Evolutionary conservation across 2,888 invertebrate genomes (phyloP).

Genomic region (Clepsis dumicolana): DNA sequence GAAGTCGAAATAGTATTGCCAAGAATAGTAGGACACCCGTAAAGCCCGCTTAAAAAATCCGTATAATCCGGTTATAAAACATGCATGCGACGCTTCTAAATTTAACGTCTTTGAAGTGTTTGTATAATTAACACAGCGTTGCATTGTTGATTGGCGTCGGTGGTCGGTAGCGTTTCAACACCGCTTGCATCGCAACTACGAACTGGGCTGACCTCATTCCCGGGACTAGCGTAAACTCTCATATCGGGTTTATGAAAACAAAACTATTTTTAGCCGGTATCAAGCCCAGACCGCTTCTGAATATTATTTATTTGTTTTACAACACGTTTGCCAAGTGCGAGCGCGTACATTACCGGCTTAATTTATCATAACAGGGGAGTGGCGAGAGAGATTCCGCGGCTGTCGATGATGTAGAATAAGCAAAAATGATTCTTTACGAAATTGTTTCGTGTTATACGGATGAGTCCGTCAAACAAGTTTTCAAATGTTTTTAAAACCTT

Average conservation of each 20-base stretch:
- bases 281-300: constrained; percentile 70
- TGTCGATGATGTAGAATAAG: constrained; percentile 50
- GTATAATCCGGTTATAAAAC: constrained; percentile 33
- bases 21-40: constrained; percentile 37
- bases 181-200: constrained; percentile 66
- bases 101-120: constrained; percentile 49
- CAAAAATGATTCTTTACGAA: constrained; percentile 20
- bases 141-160: constrained; percentile 69
- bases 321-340: constrained; percentile 75
- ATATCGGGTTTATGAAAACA: constrained; percentile 82
- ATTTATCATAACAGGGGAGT: constrained; percentile 36
- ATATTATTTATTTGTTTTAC: constrained; percentile 79
- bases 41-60: constrained; percentile 27
- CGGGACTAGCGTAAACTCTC: constrained; percentile 79
- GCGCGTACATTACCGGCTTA: constrained; percentile 51
- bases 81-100: constrained; percentile 36
- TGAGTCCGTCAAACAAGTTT: not conserved
- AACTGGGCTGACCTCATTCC: constrained; percentile 83
- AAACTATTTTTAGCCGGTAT: constrained; percentile 77
- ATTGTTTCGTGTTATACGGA: not conserved
- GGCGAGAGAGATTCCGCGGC: constrained; percentile 47
- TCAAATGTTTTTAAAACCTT: not conserved
- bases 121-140: constrained; percentile 59
- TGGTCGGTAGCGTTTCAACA: constrained; percentile 60
- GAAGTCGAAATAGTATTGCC: constrained; percentile 30